These are phyloP conservation scores for Caenorhabditis panamensis DNA, from an alignment of 2,888 invertebrate genomes.

Conservation along the genomic window DNA sequence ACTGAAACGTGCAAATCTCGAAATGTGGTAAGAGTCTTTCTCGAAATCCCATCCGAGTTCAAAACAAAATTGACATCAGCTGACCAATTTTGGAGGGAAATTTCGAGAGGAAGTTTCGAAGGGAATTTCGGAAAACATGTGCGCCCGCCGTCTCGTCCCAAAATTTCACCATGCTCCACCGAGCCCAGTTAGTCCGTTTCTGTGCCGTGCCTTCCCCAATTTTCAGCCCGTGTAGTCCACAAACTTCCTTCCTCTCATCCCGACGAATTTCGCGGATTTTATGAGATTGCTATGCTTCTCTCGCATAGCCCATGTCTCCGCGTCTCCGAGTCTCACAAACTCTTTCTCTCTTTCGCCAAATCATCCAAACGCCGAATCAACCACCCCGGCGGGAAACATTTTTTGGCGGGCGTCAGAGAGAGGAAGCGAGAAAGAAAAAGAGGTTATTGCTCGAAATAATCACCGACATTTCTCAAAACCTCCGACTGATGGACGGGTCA, in stretches of 20 bases:
- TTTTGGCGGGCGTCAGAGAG: slow-evolving; percentile 22
- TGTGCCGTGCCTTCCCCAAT: slow-evolving; percentile 32
- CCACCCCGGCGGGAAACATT: slow-evolving; percentile 54
- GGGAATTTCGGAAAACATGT: neutral
- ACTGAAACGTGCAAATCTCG: neutral
- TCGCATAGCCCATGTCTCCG: slow-evolving; percentile 11
- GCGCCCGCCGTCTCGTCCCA: neutral
- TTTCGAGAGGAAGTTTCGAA: neutral
- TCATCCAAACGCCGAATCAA: slow-evolving; percentile 18
- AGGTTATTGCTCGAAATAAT: slow-evolving; percentile 35
- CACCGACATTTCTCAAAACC: slow-evolving; percentile 51
- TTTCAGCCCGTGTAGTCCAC: slow-evolving; percentile 27
- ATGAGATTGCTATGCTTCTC: slow-evolving; percentile 26
- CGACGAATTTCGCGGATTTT: slow-evolving; percentile 6
- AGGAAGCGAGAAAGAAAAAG: slow-evolving; percentile 1
- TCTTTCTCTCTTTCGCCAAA: neutral
- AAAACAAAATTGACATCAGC: slow-evolving; percentile 37
- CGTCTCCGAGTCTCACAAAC: neutral
- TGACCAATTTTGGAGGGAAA: slow-evolving; percentile 27
- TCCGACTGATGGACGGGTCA: slow-evolving; percentile 55
- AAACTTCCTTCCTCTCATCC: neutral
- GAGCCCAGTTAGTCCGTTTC: slow-evolving; percentile 20
- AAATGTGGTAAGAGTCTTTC: slow-evolving; percentile 4
- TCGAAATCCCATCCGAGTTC: slow-evolving; percentile 3
- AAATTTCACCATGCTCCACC: slow-evolving; percentile 34